phyloP scores from a whole-genome alignment of 2,797 vertebrate genomes.

The Craterocephalus amniculus region DNA sequence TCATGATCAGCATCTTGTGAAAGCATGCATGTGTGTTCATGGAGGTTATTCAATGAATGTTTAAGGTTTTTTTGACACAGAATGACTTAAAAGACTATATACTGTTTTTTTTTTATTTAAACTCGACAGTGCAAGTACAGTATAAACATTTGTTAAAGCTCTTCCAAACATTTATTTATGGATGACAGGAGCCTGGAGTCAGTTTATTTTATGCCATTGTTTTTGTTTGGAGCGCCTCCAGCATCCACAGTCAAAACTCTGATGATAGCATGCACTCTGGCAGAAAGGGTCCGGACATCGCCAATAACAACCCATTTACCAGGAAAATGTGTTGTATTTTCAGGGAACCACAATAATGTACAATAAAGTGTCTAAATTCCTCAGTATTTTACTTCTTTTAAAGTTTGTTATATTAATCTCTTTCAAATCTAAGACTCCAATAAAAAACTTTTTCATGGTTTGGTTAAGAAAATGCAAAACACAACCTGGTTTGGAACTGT shows the following conservation, averaged over 20 bases:
- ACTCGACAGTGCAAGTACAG: neutral
- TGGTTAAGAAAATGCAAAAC: no score
- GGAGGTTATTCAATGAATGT: neutral
- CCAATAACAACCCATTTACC: neutral
- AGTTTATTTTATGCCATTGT: neutral
- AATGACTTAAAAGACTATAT: neutral
- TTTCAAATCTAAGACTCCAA: no score
- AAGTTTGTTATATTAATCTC: neutral
- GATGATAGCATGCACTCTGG: slow-evolving; percentile 1
- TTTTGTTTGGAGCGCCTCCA: neutral
- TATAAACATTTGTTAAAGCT: neutral
- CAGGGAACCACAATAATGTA: no score
- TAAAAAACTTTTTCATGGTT: no score
- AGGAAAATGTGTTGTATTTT: neutral
- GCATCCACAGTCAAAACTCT: slow-evolving; percentile 1
- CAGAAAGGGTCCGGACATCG: neutral
- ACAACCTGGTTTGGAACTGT: no score
- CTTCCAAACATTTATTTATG: neutral
- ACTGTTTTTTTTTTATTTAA: neutral
- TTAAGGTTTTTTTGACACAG: neutral
- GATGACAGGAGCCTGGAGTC: neutral
- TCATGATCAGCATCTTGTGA: neutral
- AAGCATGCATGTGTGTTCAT: neutral
- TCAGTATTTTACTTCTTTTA: neutral
- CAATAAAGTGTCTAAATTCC: no score